Base-by-base conservation (phyloP, 2,113 vertebrate genomes). In the Rhegmatorhina hoffmannsi region DNA sequence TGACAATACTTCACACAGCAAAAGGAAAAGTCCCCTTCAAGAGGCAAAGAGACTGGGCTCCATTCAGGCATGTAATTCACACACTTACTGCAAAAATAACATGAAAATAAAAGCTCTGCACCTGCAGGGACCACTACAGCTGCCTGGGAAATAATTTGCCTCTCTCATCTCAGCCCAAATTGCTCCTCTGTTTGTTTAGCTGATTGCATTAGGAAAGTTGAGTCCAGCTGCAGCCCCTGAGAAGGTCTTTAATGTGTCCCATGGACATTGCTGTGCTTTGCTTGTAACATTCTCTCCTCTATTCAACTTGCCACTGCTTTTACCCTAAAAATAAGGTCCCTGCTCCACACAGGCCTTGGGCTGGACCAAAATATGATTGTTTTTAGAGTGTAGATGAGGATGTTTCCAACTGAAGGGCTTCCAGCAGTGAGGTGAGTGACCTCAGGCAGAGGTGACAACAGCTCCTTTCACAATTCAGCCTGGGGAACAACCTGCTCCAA, bases 311-410 rank as follows among this genome's bases (percentile, higher is more conserved):
- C 20, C 4, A 4, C 14, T 50, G 55, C 33, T 52, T 88, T 53
- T 58, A 8, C n/a, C 49, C 43, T 40, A 33, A 77, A 80, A 13
- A 13, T 11, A 64, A 73, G 31, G 69, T 20, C 55, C 17, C 34
- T 49, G 43, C 0, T 0, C 43, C 72, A 58, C 63, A 14, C 0
- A 0, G 25, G 49, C 46, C 12, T 11, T 31, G 25, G 69, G 73
- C 40, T 70, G 55, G 46, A 46, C 31, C 50, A 74, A n/a, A 46
- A 31, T 20, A 26, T 1, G 10, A 2, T 11, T 52, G 34, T 21
- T 69, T 79, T 68, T 15, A 49, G 44, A 85, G 17, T 0, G 1
- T 4, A 76, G 29, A 43, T 2, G 1, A 21, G 31, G 33, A n/a
- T 1, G 0, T 36, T 86, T 89, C 31, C 53, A 73, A 31, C 6